Conservation (phyloP, 53 echinoderm and acorn worm genomes). For the Pentamera pediparva region DNA sequence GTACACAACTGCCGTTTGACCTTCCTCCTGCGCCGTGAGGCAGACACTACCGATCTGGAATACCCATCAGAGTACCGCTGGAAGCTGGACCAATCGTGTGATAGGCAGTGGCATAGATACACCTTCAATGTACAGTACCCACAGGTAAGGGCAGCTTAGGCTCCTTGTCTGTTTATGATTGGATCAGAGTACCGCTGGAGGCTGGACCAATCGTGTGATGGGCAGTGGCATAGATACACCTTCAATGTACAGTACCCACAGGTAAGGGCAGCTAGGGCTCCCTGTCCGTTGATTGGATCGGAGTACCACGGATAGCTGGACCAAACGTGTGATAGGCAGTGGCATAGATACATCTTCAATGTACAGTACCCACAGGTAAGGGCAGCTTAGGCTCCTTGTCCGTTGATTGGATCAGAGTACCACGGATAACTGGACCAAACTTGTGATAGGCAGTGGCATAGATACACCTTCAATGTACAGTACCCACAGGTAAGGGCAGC, state of each 20-base stretch:
- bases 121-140: conserved; percentile 71
- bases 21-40: conserved; percentile 65
- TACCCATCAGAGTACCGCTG: conserved; percentile 84
- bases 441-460: no score
- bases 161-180: no score
- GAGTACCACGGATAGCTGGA: conserved; percentile 78
- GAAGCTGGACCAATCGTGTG: conserved; percentile 82
- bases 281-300: no score
- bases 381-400: neutral
- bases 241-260: conserved; percentile 54
- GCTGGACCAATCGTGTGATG: conserved; percentile 75
- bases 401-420: no score
- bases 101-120: conserved; percentile 96
- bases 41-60: conserved; percentile 28
- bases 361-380: conserved; percentile 39
- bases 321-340: conserved; percentile 81
- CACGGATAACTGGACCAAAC: no score
- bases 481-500: conserved; percentile 1
- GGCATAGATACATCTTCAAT: conserved; percentile 91
- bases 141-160: no score
- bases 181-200: conserved; percentile 44
- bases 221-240: conserved; percentile 96
- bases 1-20: conserved; percentile 95
- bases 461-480: conserved; percentile 71
- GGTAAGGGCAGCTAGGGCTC: neutral